phyloP scores from a whole-genome alignment of 2,888 invertebrate genomes.

The Eilema griseolum region DNA sequence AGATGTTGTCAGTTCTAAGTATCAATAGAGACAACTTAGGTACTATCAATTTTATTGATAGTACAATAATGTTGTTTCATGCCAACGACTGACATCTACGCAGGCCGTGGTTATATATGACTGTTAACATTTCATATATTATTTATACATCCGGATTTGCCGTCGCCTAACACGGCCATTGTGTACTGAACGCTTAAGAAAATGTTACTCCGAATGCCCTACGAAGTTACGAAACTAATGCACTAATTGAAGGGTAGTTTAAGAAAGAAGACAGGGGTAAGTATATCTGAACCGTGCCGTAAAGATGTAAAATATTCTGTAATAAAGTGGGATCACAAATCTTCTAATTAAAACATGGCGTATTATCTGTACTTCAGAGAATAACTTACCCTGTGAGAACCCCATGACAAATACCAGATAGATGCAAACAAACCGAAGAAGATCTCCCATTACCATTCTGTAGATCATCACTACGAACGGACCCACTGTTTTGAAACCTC shows the following conservation, averaged over 20 bases:
- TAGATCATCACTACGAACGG: constrained; percentile 99
- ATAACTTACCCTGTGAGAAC: constrained; percentile 95
- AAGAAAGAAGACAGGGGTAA: too few relatives aligned
- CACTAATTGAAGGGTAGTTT: too few relatives aligned
- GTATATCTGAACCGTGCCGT: too few relatives aligned
- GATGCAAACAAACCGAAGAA: constrained; percentile 97
- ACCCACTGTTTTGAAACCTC: constrained; percentile 99
- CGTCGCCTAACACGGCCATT: too few relatives aligned
- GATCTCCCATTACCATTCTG: constrained; percentile 98
- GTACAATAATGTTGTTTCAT: background rate
- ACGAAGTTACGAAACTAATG: too few relatives aligned
- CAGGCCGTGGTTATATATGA: background rate
- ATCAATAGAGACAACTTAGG: background rate
- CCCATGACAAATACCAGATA: constrained; percentile 97
- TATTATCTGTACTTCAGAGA: too few relatives aligned
- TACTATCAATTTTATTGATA: background rate
- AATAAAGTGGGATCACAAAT: too few relatives aligned
- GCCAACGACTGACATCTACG: background rate
- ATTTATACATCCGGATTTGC: too few relatives aligned
- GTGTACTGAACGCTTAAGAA: too few relatives aligned
- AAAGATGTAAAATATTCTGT: too few relatives aligned
- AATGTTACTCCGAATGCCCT: too few relatives aligned
- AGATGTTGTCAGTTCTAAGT: background rate
- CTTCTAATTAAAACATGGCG: too few relatives aligned
- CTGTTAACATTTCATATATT: background rate